Conservation (phyloP, 1,140 invertebrate species). For the Zeugodacus cucurbitae region DNA sequence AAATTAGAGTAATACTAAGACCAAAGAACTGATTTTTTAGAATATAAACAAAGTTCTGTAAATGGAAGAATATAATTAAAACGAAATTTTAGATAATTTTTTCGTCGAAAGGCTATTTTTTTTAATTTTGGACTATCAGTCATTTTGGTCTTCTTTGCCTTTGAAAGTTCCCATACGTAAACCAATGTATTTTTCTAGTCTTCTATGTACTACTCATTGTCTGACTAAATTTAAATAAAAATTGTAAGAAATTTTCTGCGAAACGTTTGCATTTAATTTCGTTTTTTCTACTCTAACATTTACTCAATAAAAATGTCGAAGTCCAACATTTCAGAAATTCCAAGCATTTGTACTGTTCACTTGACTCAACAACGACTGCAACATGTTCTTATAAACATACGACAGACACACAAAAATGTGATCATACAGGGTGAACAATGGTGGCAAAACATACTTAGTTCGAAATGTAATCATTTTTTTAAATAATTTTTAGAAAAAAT, state of each 20-base stretch:
- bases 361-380: not conserved
- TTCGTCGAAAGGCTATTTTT: too few species aligned
- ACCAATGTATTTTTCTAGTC: not conserved
- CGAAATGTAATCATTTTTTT: not conserved
- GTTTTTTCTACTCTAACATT: not conserved
- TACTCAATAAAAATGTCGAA: constrained; percentile 19
- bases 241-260: not conserved
- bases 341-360: not conserved
- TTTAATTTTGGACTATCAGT: too few species aligned
- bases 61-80: too few species aligned
- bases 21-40: too few species aligned
- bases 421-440: not conserved
- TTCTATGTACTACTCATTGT: not conserved
- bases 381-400: too few species aligned
- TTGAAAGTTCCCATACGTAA: too few species aligned
- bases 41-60: too few species aligned
- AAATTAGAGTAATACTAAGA: too few species aligned
- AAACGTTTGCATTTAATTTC: not conserved
- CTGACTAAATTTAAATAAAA: not conserved
- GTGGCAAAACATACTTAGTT: not conserved
- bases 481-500: too few species aligned
- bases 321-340: not conserved
- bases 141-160: too few species aligned
- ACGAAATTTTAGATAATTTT: too few species aligned
- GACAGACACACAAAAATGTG: not conserved